Percentiles rank a stretch among this genome's conserved stretches.
phyloP scores from a whole-genome alignment of 2,113 vertebrate genomes.

The Gavialis gangeticus region DNA sequence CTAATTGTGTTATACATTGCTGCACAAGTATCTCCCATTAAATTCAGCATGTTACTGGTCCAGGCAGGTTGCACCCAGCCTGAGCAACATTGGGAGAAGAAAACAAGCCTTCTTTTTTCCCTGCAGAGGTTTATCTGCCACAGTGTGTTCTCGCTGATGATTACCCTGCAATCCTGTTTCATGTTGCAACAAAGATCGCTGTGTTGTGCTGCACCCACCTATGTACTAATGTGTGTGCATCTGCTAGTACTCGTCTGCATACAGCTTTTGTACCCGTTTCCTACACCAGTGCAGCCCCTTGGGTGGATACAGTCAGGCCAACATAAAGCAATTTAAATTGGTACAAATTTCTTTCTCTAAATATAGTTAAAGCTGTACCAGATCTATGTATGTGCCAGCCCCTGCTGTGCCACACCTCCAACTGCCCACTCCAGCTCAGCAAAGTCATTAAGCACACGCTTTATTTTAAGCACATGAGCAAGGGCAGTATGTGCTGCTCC shows the following conservation, averaged over 20 bases:
- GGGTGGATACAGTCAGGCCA: neutral
- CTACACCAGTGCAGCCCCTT: neutral
- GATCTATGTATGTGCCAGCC: neutral
- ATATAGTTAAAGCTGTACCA: neutral
- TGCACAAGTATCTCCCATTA: neutral
- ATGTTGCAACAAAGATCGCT: slow-evolving; percentile 15
- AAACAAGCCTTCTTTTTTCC: neutral
- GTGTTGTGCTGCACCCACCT: neutral
- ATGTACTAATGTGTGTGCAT: neutral
- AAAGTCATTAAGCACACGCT: slow-evolving; percentile 36
- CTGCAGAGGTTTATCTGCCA: neutral
- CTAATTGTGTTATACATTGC: neutral
- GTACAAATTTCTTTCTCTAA: neutral
- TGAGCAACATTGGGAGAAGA: neutral
- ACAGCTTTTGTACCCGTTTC: neutral
- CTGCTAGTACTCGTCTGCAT: neutral
- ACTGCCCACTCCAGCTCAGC: neutral
- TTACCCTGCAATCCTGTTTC: slow-evolving; percentile 49
- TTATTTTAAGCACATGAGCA: slow-evolving; percentile 41
- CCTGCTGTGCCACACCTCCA: neutral
- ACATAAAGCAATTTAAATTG: accelerated
- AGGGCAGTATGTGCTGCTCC: neutral
- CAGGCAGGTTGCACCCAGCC: neutral
- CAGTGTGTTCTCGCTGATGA: neutral
- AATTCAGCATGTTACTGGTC: neutral